Conservation (phyloP, 2,797 vertebrate species). For the Nyctibius grandis region DNA sequence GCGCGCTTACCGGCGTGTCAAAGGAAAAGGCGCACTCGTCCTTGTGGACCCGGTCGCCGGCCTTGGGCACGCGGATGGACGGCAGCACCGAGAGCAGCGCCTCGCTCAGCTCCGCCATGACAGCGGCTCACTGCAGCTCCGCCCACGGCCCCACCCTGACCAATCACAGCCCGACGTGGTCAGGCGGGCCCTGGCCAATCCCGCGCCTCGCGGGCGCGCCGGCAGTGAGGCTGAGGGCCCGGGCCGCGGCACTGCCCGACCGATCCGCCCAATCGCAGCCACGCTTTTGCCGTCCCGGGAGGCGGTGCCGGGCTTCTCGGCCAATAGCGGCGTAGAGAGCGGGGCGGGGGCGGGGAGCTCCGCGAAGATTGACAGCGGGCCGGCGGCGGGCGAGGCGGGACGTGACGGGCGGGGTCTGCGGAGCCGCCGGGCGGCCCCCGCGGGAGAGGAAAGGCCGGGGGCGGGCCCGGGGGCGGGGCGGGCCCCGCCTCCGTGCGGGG, state of each 20-base stretch:
- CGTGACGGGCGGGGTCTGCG: neutral
- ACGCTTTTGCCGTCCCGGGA: fast-evolving
- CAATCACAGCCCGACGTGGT: conserved; percentile 27
- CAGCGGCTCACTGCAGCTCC: conserved; percentile 62
- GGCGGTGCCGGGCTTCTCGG: neutral
- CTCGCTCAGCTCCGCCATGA: conserved; percentile 92
- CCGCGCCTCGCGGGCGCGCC: neutral
- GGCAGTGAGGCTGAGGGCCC: neutral
- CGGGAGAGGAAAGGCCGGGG: fast-evolving
- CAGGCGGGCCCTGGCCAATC: neutral
- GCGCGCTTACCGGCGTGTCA: conserved; percentile 88
- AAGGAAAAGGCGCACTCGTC: conserved; percentile 99
- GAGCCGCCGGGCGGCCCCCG: too few relatives aligned
- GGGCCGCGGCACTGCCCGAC: neutral
- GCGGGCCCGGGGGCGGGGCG: neutral
- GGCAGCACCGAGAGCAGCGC: conserved; percentile 93
- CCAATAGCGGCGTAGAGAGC: fast-evolving
- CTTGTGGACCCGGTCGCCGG: conserved; percentile 98
- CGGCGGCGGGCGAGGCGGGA: neutral
- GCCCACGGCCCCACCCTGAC: conserved; percentile 31
- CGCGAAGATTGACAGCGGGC: neutral
- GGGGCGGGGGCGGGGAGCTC: too few relatives aligned
- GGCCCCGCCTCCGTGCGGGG: fast-evolving
- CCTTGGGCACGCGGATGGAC: conserved; percentile 92
- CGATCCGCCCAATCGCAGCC: neutral